Base-by-base conservation (phyloP, 2,113 vertebrate genomes). In the Aegithalos caudatus region DNA sequence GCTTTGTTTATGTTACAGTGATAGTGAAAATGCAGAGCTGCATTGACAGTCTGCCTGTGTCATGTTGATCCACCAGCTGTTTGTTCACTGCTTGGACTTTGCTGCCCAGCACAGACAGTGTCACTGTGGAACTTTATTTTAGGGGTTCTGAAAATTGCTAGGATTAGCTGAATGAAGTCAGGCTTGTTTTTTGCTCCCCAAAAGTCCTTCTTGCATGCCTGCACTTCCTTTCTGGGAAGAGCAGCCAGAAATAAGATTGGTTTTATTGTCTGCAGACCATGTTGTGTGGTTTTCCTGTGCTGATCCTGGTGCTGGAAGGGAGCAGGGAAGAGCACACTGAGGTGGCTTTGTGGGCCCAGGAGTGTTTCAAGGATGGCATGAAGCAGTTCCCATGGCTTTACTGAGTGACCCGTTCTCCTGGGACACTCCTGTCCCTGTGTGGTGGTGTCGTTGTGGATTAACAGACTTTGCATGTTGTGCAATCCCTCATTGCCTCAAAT, bases 1-100 rank as follows among this genome's bases (percentile, higher is more conserved):
- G 33, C 38, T 96, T 40, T 78, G 51, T 69, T 42, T 50, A 15
- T 5, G 1, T 62, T 53, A 11, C 53, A 69, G 47, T 24, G 44
- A 12, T 19, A 11, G 11, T 64, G 40, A 33, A 58, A 80, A 20
- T 19, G 54, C 82, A 53, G 24, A 76, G 45, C 48, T 53, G 67
- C 71, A 24, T 19, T 22, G 8, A 0, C 0, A 0, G 14, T 51
- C 37, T 65, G 60, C 74, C 37, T 51, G 24, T 22, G 47, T 25
- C 3, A 2, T 1, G 14, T 15, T 54, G 47, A 58, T 13, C 35
- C 48, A 7, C 21, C n/a, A 10, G 27, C 38, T 72, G 58, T 57
- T 47, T 66, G 64, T 33, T 48, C 53, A 24, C 38, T 45, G 67
- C 0, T 12, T 29, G 69, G 65, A 21, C 51, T 73, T 58, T 64